Conservation (phyloP, 2,888 invertebrate species). For the Sphinx pinastri region DNA sequence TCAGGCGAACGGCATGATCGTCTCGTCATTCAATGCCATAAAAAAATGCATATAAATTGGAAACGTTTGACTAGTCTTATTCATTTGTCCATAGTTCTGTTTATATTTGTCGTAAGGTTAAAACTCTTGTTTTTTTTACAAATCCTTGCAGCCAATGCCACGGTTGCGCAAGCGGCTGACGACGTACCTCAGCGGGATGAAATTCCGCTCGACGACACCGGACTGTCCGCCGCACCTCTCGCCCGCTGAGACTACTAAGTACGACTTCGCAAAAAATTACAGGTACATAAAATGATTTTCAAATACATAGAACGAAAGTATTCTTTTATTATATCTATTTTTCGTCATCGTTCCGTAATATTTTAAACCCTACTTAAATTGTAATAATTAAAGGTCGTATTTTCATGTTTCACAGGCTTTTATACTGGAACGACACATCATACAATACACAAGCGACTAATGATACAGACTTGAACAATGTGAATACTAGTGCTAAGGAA, state of each 20-base stretch:
- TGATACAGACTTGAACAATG: constrained; percentile 59
- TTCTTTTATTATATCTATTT: constrained; percentile 14
- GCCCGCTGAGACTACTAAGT: constrained; percentile 69
- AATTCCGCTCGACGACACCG: constrained; percentile 55
- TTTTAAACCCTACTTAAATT: too few relatives aligned
- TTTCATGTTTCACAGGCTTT: constrained; percentile 58
- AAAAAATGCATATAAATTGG: too few relatives aligned
- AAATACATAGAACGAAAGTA: too few relatives aligned
- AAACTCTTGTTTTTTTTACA: not conserved
- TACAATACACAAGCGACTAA: constrained; percentile 54
- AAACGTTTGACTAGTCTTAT: too few relatives aligned
- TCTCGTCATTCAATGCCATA: too few relatives aligned
- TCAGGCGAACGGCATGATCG: too few relatives aligned
- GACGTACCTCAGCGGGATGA: constrained; percentile 63
- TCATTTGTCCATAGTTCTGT: too few relatives aligned
- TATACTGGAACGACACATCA: constrained; percentile 64
- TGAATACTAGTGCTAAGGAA: constrained; percentile 48
- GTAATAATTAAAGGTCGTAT: too few relatives aligned
- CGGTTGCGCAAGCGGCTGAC: constrained; percentile 60
- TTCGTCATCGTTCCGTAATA: constrained; percentile 22
- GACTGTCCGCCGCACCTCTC: constrained; percentile 58
- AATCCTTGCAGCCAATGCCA: constrained; percentile 48
- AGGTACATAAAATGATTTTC: constrained; percentile 51
- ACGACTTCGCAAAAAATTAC: constrained; percentile 75
- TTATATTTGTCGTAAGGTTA: too few relatives aligned